Percentiles rank a stretch among this genome's conserved stretches.
phyloP scores from a whole-genome alignment of 1,140 invertebrate genomes.

The Homarus americanus region DNA sequence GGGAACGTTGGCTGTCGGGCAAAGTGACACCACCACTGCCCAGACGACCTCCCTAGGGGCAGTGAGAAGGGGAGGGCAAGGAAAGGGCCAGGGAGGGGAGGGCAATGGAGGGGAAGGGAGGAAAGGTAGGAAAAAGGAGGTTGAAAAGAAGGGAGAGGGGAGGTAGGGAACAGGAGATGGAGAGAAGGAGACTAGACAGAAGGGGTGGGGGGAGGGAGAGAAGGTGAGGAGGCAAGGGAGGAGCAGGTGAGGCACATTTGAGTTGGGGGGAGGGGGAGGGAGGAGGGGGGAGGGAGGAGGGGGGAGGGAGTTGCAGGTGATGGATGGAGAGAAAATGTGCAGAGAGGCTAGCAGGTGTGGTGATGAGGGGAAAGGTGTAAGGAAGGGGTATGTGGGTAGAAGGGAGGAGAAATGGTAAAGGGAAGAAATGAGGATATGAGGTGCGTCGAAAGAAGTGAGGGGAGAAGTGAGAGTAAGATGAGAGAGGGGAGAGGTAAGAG shows the following conservation, averaged over 20 bases:
- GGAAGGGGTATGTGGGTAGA: neutral
- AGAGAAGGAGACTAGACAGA: neutral
- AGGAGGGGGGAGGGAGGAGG: neutral
- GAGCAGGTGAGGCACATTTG: no score
- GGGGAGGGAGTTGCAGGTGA: neutral
- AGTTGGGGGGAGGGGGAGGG: no score
- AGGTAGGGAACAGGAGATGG: no score
- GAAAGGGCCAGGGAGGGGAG: neutral
- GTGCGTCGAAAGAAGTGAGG: neutral
- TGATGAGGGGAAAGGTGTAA: neutral
- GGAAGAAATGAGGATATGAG: no score
- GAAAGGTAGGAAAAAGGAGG: neutral
- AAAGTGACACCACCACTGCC: neutral
- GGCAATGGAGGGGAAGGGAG: neutral
- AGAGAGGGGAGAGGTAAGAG: neutral
- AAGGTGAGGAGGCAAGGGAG: no score
- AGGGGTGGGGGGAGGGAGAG: no score
- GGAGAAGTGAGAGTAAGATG: neutral
- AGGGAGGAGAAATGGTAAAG: neutral
- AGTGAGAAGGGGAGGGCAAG: neutral
- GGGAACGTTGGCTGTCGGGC: neutral
- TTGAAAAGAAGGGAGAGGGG: neutral
- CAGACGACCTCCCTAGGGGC: neutral
- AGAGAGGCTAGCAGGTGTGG: neutral
- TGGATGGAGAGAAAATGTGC: no score